Evolutionary conservation across 2,888 invertebrate species (phyloP).

Genomic region (Microctonus hyperodae): DNA sequence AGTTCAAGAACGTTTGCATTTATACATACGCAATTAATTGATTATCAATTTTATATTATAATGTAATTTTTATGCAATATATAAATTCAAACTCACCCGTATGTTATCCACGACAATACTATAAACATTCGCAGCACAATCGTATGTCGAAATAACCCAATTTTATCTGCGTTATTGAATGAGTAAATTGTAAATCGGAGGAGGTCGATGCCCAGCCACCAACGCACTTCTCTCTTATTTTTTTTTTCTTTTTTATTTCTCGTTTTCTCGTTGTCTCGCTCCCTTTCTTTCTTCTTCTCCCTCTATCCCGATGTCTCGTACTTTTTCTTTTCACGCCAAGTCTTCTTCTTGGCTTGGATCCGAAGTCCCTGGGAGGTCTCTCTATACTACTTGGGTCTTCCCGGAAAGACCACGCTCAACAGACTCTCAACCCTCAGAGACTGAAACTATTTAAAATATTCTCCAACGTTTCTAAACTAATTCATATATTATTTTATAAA

Average conservation of each 20-base stretch:
- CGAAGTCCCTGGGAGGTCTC: slow-evolving; percentile 29
- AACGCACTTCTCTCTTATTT: slow-evolving; percentile 18
- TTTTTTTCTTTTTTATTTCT: background rate
- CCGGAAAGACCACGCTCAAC: slow-evolving; percentile 16
- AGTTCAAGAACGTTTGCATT: too few species aligned
- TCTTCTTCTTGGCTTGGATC: slow-evolving; percentile 33
- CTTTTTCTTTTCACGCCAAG: background rate
- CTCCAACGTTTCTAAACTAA: slow-evolving; percentile 1
- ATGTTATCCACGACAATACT: slow-evolving; percentile 23
- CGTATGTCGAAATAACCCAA: slow-evolving; percentile 3
- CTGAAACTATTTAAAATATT: background rate
- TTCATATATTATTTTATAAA: background rate
- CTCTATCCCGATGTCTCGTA: too few species aligned
- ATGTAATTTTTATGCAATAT: background rate
- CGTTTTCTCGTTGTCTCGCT: background rate
- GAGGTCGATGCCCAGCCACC: slow-evolving; percentile 34
- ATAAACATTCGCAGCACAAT: background rate
- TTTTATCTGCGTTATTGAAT: background rate
- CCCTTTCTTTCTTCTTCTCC: background rate
- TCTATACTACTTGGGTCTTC: slow-evolving; percentile 30
- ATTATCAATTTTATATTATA: too few species aligned
- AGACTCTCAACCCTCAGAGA: slow-evolving; percentile 5
- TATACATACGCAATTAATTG: too few species aligned
- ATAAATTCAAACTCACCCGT: slow-evolving; percentile 20
- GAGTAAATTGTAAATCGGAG: slow-evolving; percentile 22